Base-by-base conservation (phyloP, 2,888 invertebrate genomes). In the Ashinkailepas kermadecensis region DNA sequence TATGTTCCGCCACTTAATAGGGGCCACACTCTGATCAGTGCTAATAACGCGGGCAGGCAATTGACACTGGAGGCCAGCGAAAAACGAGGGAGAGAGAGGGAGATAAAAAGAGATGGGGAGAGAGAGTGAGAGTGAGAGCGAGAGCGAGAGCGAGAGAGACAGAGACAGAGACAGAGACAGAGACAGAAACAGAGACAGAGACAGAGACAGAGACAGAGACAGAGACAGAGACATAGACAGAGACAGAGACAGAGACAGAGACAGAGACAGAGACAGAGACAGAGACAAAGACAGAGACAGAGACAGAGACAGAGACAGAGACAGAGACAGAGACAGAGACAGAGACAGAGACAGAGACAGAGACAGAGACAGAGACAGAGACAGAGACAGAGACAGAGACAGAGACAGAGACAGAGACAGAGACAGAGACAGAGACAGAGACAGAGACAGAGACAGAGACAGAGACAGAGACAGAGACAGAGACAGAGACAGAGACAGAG, bases 401-500 rank as follows among this genome's bases (percentile, higher is more conserved):
- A 23, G 59, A 62, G 59, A 58, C 15, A 80, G 80, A 80, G 80
- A n/a, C 64, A n/a, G 58, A 80, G 62, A 62, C 64, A 59, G 80
- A 21, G 80, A 59, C 64, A n/a, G 80, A 80, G 80, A 15, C 1
- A 15, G 15, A 15, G 0, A 15, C n/a, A 59, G 59, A 80, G 13
- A 59, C 9, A 78, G 54, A 78, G 18, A 78, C 2, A 78, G 23
- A 78, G 54, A 78, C 6, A 39, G 23, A 25, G 39, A 39, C 12
- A 10, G 54, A 78, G 78, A 57, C 10, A 21, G 59, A 80, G 80
- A 23, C 15, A 23, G 59, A 62, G 59, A 58, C 15, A 80, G 80
- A 80, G 80, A n/a, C 64, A n/a, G 58, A 80, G 62, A 62, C 64
- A 59, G 80, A 21, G 80, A 59, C 64, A n/a, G 80, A 80, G 80